Base-by-base conservation (phyloP, 2,888 invertebrate species). In the Eupithecia subumbrata region DNA sequence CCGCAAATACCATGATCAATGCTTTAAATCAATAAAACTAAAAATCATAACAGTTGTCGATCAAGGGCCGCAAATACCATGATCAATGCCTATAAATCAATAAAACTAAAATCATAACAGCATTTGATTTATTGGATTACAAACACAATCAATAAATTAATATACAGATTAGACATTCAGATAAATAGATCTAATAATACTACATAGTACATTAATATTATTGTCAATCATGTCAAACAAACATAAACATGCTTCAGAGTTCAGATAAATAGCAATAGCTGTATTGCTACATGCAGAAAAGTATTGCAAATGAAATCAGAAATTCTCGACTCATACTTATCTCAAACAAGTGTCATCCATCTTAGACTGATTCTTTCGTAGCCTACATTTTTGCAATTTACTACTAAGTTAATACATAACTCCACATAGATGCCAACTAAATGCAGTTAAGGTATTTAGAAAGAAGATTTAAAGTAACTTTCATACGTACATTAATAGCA, bases 191-290 rank as follows among this genome's bases (percentile, higher is more conserved):
- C 89, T 91, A 91, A 89, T 89, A 89, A 92, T 92, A 93, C 91
- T 93, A 75, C 56, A 25, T 63, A 92, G 87, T 89, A 89, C 86
- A 89, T 87, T 90, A 86, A 88, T 86, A 91, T 94, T 94, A 94
- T 94, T 94, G 94, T 94, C 94, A 90, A 92, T 91, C 90, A 90
- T 93, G 93, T 91, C 88, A 90, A 93, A 89, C 85, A 86, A 91
- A 89, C 86, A 85, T 84, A 79, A 85, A 86, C 85, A 87, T 84
- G 84, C 82, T 84, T 83, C 37, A 45, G 68, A 69, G 34, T 34
- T 34, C 34, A 64, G 34, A 63, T 63, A 63, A 56, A 56, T 60
- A 60, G 60, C 60, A 60, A 60, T 60, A 60, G 60, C 60, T 48
- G 5, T n/a, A 48, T 2, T 8, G 48, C 48, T 48, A 48, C 25